phyloP scores from a whole-genome alignment of 2,113 vertebrate genomes.

The Tympanuchus pallidicinctus region DNA sequence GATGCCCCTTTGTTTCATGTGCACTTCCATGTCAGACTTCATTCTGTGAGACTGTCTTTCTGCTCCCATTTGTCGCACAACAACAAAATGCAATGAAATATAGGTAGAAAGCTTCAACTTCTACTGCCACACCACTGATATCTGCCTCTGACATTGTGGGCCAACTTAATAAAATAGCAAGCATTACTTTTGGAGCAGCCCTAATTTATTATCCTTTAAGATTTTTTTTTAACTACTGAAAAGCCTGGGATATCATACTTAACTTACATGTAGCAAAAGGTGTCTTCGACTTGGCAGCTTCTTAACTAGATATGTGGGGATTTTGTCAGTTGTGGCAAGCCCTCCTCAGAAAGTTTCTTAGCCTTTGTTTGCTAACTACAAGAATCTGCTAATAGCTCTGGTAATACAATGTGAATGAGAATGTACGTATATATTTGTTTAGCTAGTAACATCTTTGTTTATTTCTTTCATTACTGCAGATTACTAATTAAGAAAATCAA shows the following conservation, averaged over 20 bases:
- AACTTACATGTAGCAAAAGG: background rate
- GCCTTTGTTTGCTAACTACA: background rate
- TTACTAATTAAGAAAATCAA: slow-evolving; percentile 65
- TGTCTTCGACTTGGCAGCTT: background rate
- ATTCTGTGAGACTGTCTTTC: too few relatives aligned
- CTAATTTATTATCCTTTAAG: background rate
- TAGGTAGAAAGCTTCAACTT: too few relatives aligned
- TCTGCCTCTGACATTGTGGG: too few relatives aligned
- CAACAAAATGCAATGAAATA: too few relatives aligned
- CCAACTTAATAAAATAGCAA: background rate
- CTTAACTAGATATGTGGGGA: background rate
- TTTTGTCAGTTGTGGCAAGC: background rate
- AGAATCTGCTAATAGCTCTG: background rate
- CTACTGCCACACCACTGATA: too few relatives aligned
- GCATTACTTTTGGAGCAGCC: background rate
- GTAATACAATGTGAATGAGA: background rate
- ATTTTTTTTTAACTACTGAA: background rate
- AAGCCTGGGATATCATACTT: background rate
- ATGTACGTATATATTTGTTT: background rate
- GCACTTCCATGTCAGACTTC: too few relatives aligned
- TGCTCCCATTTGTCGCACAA: too few relatives aligned
- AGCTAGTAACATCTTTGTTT: slow-evolving; percentile 42
- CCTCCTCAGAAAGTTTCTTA: background rate
- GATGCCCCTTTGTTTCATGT: too few relatives aligned
- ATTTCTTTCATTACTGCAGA: slow-evolving; percentile 42